Evolutionary conservation across 2,113 vertebrate genomes (phyloP), one percentile per base, ranked within the genome.

Genomic region (Nycticebus coucang): DNA sequence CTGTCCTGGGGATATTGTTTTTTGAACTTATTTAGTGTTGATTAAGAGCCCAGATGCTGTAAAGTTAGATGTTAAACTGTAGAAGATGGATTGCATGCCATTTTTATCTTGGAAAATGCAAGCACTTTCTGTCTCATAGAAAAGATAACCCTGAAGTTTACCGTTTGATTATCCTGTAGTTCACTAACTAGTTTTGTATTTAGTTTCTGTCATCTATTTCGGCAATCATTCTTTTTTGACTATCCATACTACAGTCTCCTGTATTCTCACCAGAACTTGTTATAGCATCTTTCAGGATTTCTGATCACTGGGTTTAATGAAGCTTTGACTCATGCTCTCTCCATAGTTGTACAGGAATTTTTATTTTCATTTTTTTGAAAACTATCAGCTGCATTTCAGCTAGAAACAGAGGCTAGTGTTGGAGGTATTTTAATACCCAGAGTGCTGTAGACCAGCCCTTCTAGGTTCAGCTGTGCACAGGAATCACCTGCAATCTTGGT

Each of bases 81-180:
- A 79, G 74, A 75, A 88, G 28, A 60, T n/a, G 41, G 9, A 60
- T n/a, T 50, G 35, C 17, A 17, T 53, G 71, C 10, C 75, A 50
- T 81, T 93, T 87, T 95, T 84, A 41, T 90, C 28, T 91, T 26
- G 26, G 60, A 92, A 86, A 50, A 87, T 59, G 22, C 24, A 89
- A 97, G 19, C 1, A 28, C 91, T 30, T 6, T 81, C 85, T 78
- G 60, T 30, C 18, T 87, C 24, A 68, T 30, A 50, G 28, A 75
- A 95, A 86, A 85, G 10, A 57, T 22, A 77, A 78, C 24, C 75
- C 66, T 45, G 88, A 28, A 62, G n/a, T 14, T 85, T 50, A 64
- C 1, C 0, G 21, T 82, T 79, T 60, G 37, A 62, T 83, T 37
- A 26, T 28, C 18, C 41, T 66, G 9, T 28, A 83, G 8, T 13